These are phyloP conservation scores for Drosophila quadrilineata DNA, from an alignment of 1,140 invertebrate species.

Conservation along the genomic window DNA sequence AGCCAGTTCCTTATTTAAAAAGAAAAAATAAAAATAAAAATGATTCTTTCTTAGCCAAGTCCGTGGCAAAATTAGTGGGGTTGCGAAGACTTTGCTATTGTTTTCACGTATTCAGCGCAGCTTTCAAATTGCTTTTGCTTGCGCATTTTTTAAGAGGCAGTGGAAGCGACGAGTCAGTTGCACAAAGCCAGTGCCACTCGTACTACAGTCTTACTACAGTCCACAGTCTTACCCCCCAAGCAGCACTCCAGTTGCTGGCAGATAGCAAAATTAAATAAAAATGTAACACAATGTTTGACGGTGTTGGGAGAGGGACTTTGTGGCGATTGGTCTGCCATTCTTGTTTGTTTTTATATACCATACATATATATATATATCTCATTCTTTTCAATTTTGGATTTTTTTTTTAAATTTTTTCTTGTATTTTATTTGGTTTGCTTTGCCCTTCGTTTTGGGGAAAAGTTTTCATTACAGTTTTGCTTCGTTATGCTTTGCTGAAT, in stretches of 20 bases:
- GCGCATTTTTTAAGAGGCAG: constrained; percentile 68
- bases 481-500: constrained; percentile 15
- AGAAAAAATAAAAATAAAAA: too few relatives aligned
- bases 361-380: background rate
- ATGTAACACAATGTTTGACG: constrained; percentile 69
- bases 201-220: constrained; percentile 12
- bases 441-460: background rate
- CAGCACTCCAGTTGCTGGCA: constrained; percentile 25
- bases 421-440: background rate
- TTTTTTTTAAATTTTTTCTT: constrained; percentile 8
- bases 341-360: too few relatives aligned
- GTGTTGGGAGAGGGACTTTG: background rate
- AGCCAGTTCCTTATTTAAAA: constrained; percentile 54
- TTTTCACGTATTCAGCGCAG: constrained; percentile 75
- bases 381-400: too few relatives aligned
- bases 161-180: too few relatives aligned
- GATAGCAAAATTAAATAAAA: constrained; percentile 77
- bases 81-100: constrained; percentile 39
- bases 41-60: constrained; percentile 32
- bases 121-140: constrained; percentile 74
- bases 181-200: constrained; percentile 47
- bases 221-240: too few relatives aligned
- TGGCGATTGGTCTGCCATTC: constrained; percentile 6
- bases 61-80: background rate
- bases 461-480: background rate